Conservation (phyloP, 2,888 invertebrate species). For the Caenorhabditis uteleia region DNA sequence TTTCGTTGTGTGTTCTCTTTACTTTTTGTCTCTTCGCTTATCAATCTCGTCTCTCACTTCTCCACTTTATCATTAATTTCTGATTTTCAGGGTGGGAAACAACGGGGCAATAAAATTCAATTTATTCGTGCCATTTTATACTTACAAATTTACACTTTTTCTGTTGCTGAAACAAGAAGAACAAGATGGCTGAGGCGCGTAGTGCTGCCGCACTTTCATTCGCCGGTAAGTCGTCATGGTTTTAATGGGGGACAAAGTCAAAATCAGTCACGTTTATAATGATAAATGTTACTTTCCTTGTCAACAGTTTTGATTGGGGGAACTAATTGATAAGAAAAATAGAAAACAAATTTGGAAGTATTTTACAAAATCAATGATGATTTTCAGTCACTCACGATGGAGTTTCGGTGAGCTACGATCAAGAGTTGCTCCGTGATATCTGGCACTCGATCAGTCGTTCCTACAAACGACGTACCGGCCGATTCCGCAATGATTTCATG, state of each 20-base stretch:
- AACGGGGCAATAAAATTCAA: too few species aligned
- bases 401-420: slow-evolving; percentile 94
- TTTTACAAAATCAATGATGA: background rate
- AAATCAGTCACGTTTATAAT: background rate
- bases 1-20: too few species aligned
- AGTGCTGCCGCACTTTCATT: slow-evolving; percentile 64
- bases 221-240: slow-evolving; percentile 25
- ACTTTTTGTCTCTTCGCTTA: too few species aligned
- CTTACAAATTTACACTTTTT: background rate
- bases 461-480: slow-evolving; percentile 89
- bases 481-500: slow-evolving; percentile 89
- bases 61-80: too few species aligned
- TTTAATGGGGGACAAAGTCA: background rate
- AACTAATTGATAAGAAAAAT: background rate
- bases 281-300: background rate
- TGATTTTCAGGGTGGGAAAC: too few species aligned
- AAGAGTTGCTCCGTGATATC: slow-evolving; percentile 91
- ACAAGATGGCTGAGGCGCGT: slow-evolving; percentile 66
- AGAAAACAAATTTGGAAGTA: background rate
- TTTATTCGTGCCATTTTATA: too few species aligned
- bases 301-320: background rate
- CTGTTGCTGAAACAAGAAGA: background rate
- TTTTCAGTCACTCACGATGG: slow-evolving; percentile 87
- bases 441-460: slow-evolving; percentile 93
- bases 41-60: too few species aligned